Evolutionary conservation across 2,113 vertebrate species (phyloP).

Genomic region (Nothocercus nigrocapillus): DNA sequence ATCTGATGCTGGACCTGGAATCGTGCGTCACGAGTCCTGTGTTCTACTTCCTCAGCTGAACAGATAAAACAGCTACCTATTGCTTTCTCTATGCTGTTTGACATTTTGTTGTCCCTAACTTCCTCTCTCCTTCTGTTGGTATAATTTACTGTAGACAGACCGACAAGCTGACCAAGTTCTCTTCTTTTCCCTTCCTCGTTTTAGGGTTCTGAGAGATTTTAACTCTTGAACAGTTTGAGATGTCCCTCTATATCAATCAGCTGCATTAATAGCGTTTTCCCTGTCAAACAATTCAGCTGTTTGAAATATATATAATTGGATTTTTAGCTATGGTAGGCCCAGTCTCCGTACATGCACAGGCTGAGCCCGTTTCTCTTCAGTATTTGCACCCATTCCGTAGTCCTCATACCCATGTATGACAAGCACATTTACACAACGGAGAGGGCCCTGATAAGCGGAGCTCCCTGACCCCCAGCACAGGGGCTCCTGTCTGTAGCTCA

Average conservation of each 20-base stretch:
- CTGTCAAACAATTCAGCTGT: background rate
- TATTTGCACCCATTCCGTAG: background rate
- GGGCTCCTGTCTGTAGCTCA: background rate
- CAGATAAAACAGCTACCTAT: background rate
- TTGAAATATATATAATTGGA: background rate
- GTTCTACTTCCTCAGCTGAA: background rate
- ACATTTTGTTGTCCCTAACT: slow-evolving; percentile 17
- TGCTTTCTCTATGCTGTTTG: background rate
- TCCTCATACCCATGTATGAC: background rate
- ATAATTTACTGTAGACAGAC: background rate
- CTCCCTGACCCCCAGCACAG: background rate
- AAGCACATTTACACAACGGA: slow-evolving; percentile 6
- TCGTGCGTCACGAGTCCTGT: background rate
- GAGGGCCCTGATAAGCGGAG: background rate
- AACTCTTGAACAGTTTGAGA: background rate
- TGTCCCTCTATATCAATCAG: background rate
- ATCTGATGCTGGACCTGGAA: slow-evolving; percentile 31
- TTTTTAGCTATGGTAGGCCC: background rate
- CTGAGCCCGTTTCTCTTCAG: background rate
- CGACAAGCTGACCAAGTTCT: background rate
- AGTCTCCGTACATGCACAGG: background rate
- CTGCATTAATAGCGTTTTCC: slow-evolving; percentile 13
- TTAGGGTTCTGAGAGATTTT: background rate
- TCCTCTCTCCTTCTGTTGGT: background rate
- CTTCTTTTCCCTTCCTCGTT: background rate